Evolutionary conservation across 1,140 invertebrate species (phyloP).

Genomic region (Tetranychus cinnabarinus): DNA sequence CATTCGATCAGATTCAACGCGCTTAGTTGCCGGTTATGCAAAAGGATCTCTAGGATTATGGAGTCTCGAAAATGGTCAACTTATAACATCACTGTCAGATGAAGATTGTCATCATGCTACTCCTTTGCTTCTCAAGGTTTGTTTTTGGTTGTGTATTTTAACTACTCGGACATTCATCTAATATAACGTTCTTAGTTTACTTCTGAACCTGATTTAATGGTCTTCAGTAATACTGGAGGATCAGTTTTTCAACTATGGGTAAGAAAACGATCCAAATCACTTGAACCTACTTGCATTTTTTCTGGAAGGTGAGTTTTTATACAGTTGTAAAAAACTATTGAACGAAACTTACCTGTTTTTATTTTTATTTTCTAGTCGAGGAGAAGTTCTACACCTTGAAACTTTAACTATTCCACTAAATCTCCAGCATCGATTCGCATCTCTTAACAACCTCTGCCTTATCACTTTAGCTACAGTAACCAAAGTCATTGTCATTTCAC

Average conservation of each 20-base stretch:
- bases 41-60: conserved; percentile 39
- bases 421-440: conserved; percentile 33
- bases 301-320: conserved; percentile 18
- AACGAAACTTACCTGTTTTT: background rate
- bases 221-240: conserved; percentile 81
- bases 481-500: conserved; percentile 49
- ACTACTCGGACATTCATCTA: too few relatives aligned
- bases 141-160: too few relatives aligned
- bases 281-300: conserved; percentile 20
- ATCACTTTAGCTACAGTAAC: conserved; percentile 49
- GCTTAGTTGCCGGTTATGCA: conserved; percentile 62
- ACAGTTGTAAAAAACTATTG: background rate
- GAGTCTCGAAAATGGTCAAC: conserved; percentile 27
- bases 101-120: conserved; percentile 65
- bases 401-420: conserved; percentile 40
- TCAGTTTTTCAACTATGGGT: conserved; percentile 90
- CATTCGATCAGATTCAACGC: conserved; percentile 61
- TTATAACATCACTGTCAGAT: conserved; percentile 53
- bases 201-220: conserved; percentile 43
- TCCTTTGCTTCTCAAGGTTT: conserved; percentile 48
- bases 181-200: conserved; percentile 31
- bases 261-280: conserved; percentile 24
- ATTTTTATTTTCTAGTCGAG: conserved; percentile 29
- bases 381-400: conserved; percentile 75
- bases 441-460: conserved; percentile 42